Evolutionary conservation across 2,888 invertebrate species (phyloP).

Genomic region (Dicyrtomina minuta): DNA sequence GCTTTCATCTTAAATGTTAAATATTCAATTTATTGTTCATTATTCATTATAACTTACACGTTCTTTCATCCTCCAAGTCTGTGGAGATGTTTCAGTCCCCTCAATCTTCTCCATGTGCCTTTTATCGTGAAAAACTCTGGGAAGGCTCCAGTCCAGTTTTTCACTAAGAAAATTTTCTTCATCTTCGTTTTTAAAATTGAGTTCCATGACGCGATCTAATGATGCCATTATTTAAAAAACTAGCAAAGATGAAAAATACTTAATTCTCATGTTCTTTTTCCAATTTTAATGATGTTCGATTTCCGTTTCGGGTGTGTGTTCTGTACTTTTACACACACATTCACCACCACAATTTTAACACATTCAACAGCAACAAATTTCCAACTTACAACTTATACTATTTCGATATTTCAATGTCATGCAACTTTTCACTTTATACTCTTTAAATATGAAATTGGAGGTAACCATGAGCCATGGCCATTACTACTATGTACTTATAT

Average conservation of each 20-base stretch:
- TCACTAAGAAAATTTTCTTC: conserved; percentile 48
- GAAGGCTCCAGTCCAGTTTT: conserved; percentile 56
- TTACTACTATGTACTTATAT: too few species aligned
- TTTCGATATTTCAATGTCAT: too few species aligned
- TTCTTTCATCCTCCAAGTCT: conserved; percentile 91
- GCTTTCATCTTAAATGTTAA: too few species aligned
- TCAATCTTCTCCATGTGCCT: conserved; percentile 74
- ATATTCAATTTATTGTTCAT: too few species aligned
- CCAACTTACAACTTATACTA: not conserved
- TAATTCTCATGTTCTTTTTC: too few species aligned
- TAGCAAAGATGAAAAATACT: not conserved
- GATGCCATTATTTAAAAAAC: conserved; percentile 37
- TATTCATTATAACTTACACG: conserved; percentile 63
- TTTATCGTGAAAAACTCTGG: conserved; percentile 71
- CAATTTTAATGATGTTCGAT: not conserved
- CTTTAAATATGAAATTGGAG: too few species aligned
- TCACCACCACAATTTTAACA: too few species aligned
- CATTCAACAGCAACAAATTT: too few species aligned
- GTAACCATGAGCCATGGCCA: too few species aligned
- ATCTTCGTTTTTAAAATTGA: conserved; percentile 50
- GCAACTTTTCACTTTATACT: too few species aligned
- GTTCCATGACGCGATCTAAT: conserved; percentile 45
- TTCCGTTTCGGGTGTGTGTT: too few species aligned
- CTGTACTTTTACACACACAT: too few species aligned
- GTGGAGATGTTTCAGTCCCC: conserved; percentile 66